phyloP scores from a whole-genome alignment of 1,140 invertebrate genomes.

The Drosophila sulfurigaster region DNA sequence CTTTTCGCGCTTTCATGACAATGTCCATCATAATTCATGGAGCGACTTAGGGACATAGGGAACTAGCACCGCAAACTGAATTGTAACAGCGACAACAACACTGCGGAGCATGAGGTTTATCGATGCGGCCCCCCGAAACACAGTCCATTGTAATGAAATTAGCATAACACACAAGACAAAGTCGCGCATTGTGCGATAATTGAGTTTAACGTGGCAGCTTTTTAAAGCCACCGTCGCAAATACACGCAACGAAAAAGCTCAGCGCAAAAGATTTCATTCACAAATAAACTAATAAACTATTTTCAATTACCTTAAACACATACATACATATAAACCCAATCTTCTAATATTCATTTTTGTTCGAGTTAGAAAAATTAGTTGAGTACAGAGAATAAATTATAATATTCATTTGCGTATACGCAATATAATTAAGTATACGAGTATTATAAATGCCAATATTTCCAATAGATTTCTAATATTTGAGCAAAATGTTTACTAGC shows the following conservation, averaged over 20 bases:
- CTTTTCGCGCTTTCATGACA: slow-evolving; percentile 68
- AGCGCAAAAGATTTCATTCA: neutral
- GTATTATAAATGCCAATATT: no score
- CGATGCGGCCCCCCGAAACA: neutral
- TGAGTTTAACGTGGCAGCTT: slow-evolving; percentile 55
- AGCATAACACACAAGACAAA: slow-evolving; percentile 62
- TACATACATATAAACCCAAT: no score
- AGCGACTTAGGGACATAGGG: slow-evolving; percentile 7
- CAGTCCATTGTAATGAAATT: slow-evolving; percentile 71
- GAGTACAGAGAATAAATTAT: no score
- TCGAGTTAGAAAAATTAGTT: no score
- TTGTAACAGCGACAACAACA: neutral
- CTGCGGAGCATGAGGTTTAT: neutral
- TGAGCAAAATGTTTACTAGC: no score
- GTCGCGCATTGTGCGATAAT: slow-evolving; percentile 68
- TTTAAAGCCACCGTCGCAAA: slow-evolving; percentile 12
- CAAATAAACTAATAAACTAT: neutral
- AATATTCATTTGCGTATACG: no score
- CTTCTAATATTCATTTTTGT: no score
- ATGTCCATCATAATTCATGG: slow-evolving; percentile 78
- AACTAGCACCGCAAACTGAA: slow-evolving; percentile 2
- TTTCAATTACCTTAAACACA: no score
- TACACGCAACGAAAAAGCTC: slow-evolving; percentile 1
- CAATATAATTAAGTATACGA: no score
- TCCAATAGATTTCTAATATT: no score